Evolutionary conservation across 64 coral and sea anemone species (phyloP).

Genomic region (Porites lutea): DNA sequence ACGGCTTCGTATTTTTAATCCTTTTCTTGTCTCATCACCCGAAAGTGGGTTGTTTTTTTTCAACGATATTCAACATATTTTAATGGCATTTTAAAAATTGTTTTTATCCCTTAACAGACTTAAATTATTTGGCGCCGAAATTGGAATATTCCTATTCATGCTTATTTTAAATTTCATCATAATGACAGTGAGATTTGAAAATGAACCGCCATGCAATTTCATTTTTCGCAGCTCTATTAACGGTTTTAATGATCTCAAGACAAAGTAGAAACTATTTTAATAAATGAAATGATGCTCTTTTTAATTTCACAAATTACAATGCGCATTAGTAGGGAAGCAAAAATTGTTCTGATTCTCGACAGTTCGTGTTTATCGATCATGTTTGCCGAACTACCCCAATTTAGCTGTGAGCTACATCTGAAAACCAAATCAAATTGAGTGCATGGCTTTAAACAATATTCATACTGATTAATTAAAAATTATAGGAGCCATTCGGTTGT

Average conservation of each 20-base stretch:
- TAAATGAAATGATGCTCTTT: constrained; percentile 90
- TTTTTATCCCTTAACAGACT: constrained; percentile 29
- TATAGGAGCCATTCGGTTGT: constrained; percentile 19
- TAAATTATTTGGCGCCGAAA: constrained; percentile 35
- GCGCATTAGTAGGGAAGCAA: constrained; percentile 81
- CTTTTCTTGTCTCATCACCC: neutral
- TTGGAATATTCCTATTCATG: neutral
- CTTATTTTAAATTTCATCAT: constrained; percentile 23
- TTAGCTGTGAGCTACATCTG: constrained; percentile 84
- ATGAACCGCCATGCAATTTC: constrained; percentile 42
- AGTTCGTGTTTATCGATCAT: constrained; percentile 80
- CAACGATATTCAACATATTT: constrained; percentile 22
- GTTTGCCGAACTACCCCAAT: constrained; percentile 77
- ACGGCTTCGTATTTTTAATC: neutral
- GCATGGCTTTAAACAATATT: constrained; percentile 69
- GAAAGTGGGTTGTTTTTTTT: constrained; percentile 17
- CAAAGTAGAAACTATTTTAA: constrained; percentile 77
- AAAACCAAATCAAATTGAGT: constrained; percentile 89
- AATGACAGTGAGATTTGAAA: constrained; percentile 25
- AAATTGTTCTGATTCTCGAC: constrained; percentile 83
- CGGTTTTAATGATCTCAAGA: constrained; percentile 78
- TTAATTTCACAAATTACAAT: constrained; percentile 87
- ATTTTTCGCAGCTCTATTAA: constrained; percentile 60
- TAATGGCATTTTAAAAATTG: constrained; percentile 17
- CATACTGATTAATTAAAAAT: constrained; percentile 87